These are phyloP conservation scores for Drosophila trapezifrons DNA, from an alignment of 1,140 invertebrate genomes.

Conservation along the genomic window DNA sequence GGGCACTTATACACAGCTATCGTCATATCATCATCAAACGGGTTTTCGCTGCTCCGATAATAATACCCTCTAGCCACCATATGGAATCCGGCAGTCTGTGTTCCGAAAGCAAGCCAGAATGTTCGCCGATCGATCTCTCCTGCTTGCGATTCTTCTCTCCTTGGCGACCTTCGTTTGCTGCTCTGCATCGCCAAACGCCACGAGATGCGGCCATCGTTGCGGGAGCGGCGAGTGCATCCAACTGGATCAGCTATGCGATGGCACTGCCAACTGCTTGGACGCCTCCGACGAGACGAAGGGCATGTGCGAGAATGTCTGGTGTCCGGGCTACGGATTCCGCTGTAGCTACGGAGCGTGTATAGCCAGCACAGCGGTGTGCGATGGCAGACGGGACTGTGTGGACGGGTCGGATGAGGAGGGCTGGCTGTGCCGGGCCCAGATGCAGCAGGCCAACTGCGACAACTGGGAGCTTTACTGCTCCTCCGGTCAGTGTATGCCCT, in stretches of 20 bases:
- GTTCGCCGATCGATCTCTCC: slow-evolving; percentile 5
- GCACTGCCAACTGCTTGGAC: slow-evolving; percentile 85
- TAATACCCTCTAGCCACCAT: slow-evolving; percentile 11
- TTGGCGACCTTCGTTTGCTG: neutral
- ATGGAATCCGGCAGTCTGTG: slow-evolving; percentile 23
- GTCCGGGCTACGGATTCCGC: slow-evolving; percentile 84
- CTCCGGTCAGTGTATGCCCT: slow-evolving; percentile 45
- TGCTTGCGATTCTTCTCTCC: slow-evolving; percentile 6
- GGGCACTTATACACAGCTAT: slow-evolving; percentile 2
- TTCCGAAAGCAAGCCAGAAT: slow-evolving; percentile 16
- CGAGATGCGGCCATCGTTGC: slow-evolving; percentile 23
- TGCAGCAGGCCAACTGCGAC: slow-evolving; percentile 49
- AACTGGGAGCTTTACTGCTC: slow-evolving; percentile 43
- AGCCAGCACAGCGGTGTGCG: slow-evolving; percentile 85
- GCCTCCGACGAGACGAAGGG: slow-evolving; percentile 86
- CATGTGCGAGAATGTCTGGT: slow-evolving; percentile 83
- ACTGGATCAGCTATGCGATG: slow-evolving; percentile 85
- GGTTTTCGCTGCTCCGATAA: slow-evolving; percentile 12
- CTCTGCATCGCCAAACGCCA: neutral
- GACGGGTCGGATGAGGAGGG: slow-evolving; percentile 87
- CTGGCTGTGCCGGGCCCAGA: slow-evolving; percentile 46
- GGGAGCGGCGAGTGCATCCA: slow-evolving; percentile 36
- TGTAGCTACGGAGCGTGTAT: slow-evolving; percentile 88
- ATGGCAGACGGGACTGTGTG: slow-evolving; percentile 86
- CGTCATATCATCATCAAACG: slow-evolving; percentile 35